Evolutionary conservation across 64 coral and sea anemone genomes (phyloP), one percentile per base, ranked within the genome.

Genomic region (Pocillopora verrucosa): DNA sequence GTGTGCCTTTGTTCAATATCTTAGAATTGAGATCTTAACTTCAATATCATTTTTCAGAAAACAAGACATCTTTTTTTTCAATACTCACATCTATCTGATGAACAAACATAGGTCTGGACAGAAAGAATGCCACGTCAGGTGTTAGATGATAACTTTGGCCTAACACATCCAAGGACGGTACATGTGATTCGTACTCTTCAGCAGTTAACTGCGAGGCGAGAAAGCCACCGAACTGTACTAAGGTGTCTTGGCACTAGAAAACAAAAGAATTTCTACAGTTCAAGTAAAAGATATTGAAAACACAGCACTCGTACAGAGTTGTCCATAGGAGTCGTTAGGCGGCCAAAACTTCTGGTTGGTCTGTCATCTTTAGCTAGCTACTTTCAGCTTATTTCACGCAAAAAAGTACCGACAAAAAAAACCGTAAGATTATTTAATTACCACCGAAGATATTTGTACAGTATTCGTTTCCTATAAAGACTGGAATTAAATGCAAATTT

Each of bases 151-250:
- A 99, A 20, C 75, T 93, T 61, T 99, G 93, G 4, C 94, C 97
- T 51, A 99, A 76, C 13, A 91, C 86, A 56, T 93, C 93, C 37
- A 99, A 64, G 51, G 94, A 82, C 13, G 97, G 97, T 4, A 99
- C 64, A 24, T 95, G 83, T 7, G 82, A 80, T 15, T 99, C 88
- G 4, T 99, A 99, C 70, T 99, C 97, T 73, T 99, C 94, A 80
- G 91, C 91, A 59, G 88, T 95, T 87, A 99, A 88, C 88, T 99
- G 97, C 9, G 88, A 88, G 35, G 97, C 97, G 41, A 99, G 84
- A 60, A 99, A 99, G 38, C 97, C 97, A 85, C 97, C 97, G 87
- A 99, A 99, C 67, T 99, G 97, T 65, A 99, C 97, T 13, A 99
- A 79, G 9, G 97, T 99, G 60, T 99, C 97, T 68, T 99, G 97